Evolutionary conservation across 2,797 vertebrate species (phyloP), one percentile per base, ranked within the genome.

Genomic region (Distichodus sexfasciatus): DNA sequence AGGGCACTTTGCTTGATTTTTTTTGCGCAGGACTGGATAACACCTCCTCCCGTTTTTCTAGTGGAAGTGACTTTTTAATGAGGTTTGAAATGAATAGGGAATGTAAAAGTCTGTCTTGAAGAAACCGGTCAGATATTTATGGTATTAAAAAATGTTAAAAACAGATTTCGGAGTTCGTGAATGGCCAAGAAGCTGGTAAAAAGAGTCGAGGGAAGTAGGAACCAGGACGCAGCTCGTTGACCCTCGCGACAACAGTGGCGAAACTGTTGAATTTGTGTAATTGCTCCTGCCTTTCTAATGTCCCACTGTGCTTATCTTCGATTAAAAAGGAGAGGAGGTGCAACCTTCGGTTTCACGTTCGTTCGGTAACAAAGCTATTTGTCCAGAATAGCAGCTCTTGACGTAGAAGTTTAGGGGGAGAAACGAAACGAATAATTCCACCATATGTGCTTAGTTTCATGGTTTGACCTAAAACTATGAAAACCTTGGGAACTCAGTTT

Each of bases 91-190:
- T 87, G 88, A 84, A 84, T n/a, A n/a, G 85, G 85, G 83, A 85
- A 87, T 84, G 84, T 71, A 66, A n/a, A 79, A 82, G 79, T 82
- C 84, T 82, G 81, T 88, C 85, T 86, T 82, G 82, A 68, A 84
- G 83, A n/a, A n/a, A n/a, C 80, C 71, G 76, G 66, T 70, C 76
- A 86, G 86, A 82, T 87, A 87, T 89, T 86, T 82, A 77, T 85
- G 82, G 83, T 83, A 87, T 87, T 88, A 88, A 88, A 89, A 90
- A 87, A 87, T n/a, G n/a, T n/a, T n/a, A n/a, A n/a, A n/a, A n/a
- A n/a, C n/a, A n/a, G n/a, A n/a, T n/a, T n/a, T n/a, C n/a, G n/a
- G n/a, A n/a, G n/a, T n/a, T n/a, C n/a, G n/a, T n/a, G n/a, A n/a
- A n/a, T n/a, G n/a, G n/a, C n/a, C n/a, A n/a, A n/a, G n/a, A n/a